Percentiles rank a stretch among this genome's conserved stretches.
Conservation (phyloP, 2,797 vertebrate genomes). For the Molossus molossus region DNA sequence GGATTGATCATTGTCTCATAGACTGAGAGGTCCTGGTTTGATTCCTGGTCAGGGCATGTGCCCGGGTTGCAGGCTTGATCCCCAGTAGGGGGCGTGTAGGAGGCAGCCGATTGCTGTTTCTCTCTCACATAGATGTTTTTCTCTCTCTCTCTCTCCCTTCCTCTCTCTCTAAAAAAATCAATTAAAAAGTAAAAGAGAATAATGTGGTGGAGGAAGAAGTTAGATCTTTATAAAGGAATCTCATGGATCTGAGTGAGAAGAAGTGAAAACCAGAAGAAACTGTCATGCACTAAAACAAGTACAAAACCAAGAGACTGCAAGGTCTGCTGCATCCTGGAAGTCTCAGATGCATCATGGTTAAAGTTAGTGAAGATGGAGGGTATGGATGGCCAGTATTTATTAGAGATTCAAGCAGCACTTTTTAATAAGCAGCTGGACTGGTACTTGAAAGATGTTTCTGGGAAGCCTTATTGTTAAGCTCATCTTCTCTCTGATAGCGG, state of each 20-base stretch:
- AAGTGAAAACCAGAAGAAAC: not conserved
- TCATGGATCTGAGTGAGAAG: not conserved
- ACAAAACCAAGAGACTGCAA: not conserved
- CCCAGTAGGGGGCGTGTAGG: no score
- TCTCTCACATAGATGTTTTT: no score
- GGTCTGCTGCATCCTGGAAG: slow-evolving; percentile 5
- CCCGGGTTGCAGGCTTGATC: no score
- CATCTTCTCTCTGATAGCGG: not conserved
- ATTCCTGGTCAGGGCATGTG: no score
- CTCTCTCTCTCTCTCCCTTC: no score
- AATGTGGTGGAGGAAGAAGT: not conserved
- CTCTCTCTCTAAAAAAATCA: no score
- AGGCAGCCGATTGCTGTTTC: no score
- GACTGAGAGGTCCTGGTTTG: no score
- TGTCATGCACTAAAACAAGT: not conserved
- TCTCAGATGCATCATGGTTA: not conserved
- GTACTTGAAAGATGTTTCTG: slow-evolving; percentile 66
- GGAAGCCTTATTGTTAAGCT: slow-evolving; percentile 60
- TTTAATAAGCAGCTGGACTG: not conserved
- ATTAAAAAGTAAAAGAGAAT: not conserved
- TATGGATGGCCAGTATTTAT: slow-evolving; percentile 9
- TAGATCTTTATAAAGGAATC: slow-evolving; percentile 31
- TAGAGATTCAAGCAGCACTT: slow-evolving; percentile 37
- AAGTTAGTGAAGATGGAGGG: not conserved
- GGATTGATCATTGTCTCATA: no score